A percentile compares a stretch with the other conserved stretches of the same genome.
phyloP scores from a whole-genome alignment of 2,797 vertebrate genomes.

The Nannoperca obscura region DNA sequence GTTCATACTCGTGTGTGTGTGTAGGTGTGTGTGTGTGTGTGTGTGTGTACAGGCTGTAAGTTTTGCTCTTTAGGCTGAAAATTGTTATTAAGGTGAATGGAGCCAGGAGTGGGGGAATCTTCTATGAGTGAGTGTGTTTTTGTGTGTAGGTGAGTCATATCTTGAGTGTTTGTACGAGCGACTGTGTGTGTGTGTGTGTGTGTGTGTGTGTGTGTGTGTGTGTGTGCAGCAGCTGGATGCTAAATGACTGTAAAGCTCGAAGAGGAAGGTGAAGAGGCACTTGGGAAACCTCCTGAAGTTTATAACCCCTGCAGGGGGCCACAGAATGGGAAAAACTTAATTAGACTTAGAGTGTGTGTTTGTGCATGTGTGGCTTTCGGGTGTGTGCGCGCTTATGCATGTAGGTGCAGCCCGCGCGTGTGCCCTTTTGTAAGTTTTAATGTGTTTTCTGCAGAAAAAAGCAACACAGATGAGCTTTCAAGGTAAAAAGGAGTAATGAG shows the following conservation, averaged over 20 bases:
- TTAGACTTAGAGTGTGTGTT: constrained; percentile 34
- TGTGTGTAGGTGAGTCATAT: constrained; percentile 26
- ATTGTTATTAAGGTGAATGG: constrained; percentile 49
- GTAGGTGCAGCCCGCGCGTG: background rate
- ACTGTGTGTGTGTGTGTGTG: constrained; percentile 30
- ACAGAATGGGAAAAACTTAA: constrained; percentile 26
- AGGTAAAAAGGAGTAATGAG: constrained; percentile 54
- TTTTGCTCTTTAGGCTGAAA: constrained; percentile 35
- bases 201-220: constrained; percentile 7
- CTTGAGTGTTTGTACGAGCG: constrained; percentile 31
- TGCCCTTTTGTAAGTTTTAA: constrained; percentile 18
- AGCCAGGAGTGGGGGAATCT: constrained; percentile 34
- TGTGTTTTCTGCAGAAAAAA: constrained; percentile 18
- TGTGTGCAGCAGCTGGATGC: constrained; percentile 63
- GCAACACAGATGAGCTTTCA: constrained; percentile 39
- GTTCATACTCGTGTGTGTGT: background rate
- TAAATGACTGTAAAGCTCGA: constrained; percentile 42
- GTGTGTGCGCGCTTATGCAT: constrained; percentile 1
- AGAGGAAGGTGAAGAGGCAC: constrained; percentile 52
- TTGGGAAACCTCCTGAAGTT: constrained; percentile 65
- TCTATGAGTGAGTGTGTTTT: background rate
- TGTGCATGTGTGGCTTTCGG: constrained; percentile 9
- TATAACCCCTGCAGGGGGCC: constrained; percentile 56
- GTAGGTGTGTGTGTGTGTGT: background rate
- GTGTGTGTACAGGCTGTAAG: constrained; percentile 29